phyloP scores from a whole-genome alignment of 2,797 vertebrate genomes.

The Geotrypetes seraphini region DNA sequence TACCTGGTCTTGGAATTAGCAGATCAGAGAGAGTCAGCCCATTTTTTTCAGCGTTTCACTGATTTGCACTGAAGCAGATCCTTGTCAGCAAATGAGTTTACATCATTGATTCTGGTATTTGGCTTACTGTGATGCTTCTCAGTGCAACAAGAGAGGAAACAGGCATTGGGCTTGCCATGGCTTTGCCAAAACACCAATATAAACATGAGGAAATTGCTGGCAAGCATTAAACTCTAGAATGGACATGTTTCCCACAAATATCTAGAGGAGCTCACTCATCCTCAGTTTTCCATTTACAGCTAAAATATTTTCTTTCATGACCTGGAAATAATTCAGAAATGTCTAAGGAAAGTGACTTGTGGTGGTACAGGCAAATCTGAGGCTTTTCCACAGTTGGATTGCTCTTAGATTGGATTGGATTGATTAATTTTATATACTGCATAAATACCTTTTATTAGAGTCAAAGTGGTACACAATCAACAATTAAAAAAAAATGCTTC shows the following conservation, averaged over 20 bases:
- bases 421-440: too few relatives aligned
- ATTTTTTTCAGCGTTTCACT: neutral
- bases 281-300: neutral
- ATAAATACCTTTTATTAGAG: too few relatives aligned
- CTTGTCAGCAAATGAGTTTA: slow-evolving; percentile 11
- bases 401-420: too few relatives aligned
- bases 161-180: slow-evolving; percentile 3
- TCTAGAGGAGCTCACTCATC: neutral
- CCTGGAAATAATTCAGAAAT: too few relatives aligned
- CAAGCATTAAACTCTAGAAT: slow-evolving; percentile 12
- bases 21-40: slow-evolving; percentile 11
- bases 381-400: neutral
- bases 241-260: neutral
- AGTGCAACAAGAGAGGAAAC: slow-evolving; percentile 4
- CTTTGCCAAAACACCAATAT: slow-evolving; percentile 32
- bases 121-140: slow-evolving; percentile 32
- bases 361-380: neutral
- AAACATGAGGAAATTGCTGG: slow-evolving; percentile 23
- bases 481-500: too few relatives aligned
- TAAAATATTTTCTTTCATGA: slow-evolving; percentile 4
- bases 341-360: neutral
- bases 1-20: slow-evolving; percentile 13
- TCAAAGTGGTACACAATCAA: too few relatives aligned
- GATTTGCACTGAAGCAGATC: slow-evolving; percentile 28
- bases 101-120: slow-evolving; percentile 31